phyloP scores from a whole-genome alignment of 2,113 vertebrate genomes.

The Corythaeola cristata region DNA sequence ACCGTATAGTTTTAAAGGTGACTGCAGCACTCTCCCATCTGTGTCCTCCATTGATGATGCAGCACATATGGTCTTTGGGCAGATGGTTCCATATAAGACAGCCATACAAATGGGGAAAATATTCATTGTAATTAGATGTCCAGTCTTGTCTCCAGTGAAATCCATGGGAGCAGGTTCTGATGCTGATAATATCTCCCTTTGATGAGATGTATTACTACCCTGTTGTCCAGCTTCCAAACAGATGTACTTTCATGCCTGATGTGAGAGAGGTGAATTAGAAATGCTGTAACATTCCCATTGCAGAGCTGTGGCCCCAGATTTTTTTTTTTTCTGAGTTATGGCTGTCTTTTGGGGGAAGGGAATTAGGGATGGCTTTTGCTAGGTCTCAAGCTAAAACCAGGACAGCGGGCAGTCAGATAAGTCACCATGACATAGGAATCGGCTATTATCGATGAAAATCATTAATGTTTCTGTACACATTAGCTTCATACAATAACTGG shows the following conservation, averaged over 20 bases:
- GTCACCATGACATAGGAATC: fast-evolving
- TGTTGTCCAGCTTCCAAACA: not conserved
- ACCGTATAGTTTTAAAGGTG: not conserved
- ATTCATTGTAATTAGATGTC: not conserved
- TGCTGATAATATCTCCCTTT: not conserved
- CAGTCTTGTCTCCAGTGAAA: not conserved
- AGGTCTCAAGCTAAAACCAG: too few species aligned
- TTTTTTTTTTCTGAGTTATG: not conserved
- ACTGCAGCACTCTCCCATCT: not conserved
- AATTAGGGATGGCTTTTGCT: not conserved
- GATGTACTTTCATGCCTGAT: not conserved
- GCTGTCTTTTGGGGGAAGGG: not conserved
- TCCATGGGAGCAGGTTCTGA: not conserved
- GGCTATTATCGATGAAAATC: not conserved
- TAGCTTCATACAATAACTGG: not conserved
- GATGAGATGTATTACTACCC: not conserved
- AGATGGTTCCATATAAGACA: not conserved
- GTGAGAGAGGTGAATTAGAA: not conserved
- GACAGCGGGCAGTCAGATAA: not conserved
- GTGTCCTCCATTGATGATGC: not conserved
- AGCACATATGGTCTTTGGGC: not conserved
- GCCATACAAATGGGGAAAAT: not conserved
- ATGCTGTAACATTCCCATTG: not conserved
- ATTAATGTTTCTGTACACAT: not conserved
- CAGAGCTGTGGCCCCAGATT: not conserved